A percentile compares a stretch with the other conserved stretches of the same genome.
Evolutionary conservation across 2,888 invertebrate genomes (phyloP).

Genomic region (Lepas anatifera): DNA sequence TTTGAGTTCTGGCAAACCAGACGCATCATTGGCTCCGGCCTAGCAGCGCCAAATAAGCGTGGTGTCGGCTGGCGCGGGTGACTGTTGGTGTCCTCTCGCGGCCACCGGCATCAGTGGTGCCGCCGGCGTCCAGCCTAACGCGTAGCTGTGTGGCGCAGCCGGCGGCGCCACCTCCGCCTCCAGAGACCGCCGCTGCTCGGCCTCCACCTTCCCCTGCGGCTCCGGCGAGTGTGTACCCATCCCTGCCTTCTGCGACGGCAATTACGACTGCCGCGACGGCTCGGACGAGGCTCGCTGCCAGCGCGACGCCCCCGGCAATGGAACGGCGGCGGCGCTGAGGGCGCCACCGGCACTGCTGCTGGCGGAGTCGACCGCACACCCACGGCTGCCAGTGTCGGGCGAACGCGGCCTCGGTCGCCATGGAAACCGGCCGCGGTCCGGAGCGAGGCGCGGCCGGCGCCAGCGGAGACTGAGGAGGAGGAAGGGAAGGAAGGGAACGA

Average conservation of each 20-base stretch:
- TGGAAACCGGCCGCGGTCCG: not conserved
- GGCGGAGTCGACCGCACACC: not conserved
- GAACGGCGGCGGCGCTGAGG: too few relatives aligned
- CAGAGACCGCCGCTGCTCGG: not conserved
- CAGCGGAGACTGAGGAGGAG: not conserved
- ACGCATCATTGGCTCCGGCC: too few relatives aligned
- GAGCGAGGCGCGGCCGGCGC: not conserved
- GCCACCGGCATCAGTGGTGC: not conserved
- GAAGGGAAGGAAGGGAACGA: not conserved
- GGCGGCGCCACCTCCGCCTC: not conserved
- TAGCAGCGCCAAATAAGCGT: too few relatives aligned
- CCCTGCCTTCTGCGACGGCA: conserved; percentile 46
- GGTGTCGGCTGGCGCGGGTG: too few relatives aligned
- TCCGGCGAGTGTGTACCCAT: conserved; percentile 48
- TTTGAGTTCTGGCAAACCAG: too few relatives aligned
- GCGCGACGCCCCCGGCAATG: too few relatives aligned
- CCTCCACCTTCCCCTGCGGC: not conserved
- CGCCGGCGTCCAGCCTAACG: too few relatives aligned
- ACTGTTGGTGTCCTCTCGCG: too few relatives aligned
- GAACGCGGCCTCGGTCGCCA: not conserved
- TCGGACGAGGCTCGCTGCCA: conserved; percentile 43
- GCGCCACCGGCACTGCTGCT: too few relatives aligned
- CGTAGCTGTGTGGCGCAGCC: not conserved
- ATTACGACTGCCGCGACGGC: conserved; percentile 47
- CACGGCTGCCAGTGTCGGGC: not conserved